Conservation (phyloP, 2,113 vertebrate species). For the Platycercus adscitus region DNA sequence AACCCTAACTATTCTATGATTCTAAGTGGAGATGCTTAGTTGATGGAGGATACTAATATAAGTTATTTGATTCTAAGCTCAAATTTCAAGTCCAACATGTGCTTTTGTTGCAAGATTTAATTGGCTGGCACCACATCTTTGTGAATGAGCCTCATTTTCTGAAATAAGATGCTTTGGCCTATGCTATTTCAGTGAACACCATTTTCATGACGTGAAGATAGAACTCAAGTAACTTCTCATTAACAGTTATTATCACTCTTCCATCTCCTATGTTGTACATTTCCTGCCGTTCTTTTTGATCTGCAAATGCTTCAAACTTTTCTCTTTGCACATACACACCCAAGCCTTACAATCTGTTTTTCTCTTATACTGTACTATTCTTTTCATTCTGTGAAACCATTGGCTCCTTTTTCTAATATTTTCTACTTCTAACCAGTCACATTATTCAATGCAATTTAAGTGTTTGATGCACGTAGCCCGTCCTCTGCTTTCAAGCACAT, state of each 20-base stretch:
- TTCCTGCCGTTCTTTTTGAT: not conserved
- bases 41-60: not conserved
- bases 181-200: not conserved
- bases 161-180: accelerated
- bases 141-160: not conserved
- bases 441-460: not conserved
- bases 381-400: not conserved
- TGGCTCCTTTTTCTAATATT: not conserved
- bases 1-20: no score
- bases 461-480: not conserved
- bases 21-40: not conserved
- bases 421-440: not conserved
- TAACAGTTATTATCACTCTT: not conserved
- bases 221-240: not conserved
- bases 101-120: not conserved
- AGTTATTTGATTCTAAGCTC: not conserved
- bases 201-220: not conserved
- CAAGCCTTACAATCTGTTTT: not conserved
- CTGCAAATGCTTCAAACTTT: not conserved
- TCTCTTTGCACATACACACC: accelerated
- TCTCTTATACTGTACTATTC: not conserved
- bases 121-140: not conserved
- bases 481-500: not conserved
- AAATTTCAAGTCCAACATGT: not conserved
- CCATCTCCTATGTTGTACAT: not conserved